A percentile compares a stretch with the other conserved stretches of the same genome.
Conservation (phyloP, 2,888 invertebrate genomes). For the Cristatella mucedo region DNA sequence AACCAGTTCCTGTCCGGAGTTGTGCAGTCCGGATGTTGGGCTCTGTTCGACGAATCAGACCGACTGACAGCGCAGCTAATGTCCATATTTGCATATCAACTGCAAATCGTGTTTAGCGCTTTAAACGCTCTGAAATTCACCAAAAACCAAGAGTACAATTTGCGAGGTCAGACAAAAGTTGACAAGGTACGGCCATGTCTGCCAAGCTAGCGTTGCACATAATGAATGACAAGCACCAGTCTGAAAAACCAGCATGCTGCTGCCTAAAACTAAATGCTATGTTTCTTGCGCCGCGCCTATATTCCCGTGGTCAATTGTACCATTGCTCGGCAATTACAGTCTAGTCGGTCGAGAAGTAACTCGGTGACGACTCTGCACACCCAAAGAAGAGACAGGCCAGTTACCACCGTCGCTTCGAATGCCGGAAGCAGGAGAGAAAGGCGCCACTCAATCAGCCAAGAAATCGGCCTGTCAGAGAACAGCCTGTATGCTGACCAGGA, state of each 20-base stretch:
- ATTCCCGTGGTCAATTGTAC: too few relatives aligned
- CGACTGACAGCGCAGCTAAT: conserved; percentile 28
- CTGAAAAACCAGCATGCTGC: too few relatives aligned
- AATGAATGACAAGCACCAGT: too few relatives aligned
- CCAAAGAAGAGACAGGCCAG: too few relatives aligned
- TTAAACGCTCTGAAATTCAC: conserved; percentile 22
- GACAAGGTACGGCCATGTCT: conserved; percentile 33
- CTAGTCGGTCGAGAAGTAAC: too few relatives aligned
- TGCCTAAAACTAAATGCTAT: too few relatives aligned
- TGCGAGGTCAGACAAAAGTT: conserved; percentile 27
- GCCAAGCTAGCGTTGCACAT: too few relatives aligned
- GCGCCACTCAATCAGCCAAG: conserved; percentile 28
- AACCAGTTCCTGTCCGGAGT: conserved; percentile 29
- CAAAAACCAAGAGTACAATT: conserved; percentile 29
- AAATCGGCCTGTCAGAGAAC: conserved; percentile 29
- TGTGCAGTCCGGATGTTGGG: conserved; percentile 33
- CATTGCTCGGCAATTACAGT: too few relatives aligned
- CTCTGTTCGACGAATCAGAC: conserved; percentile 30
- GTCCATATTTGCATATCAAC: conserved; percentile 31
- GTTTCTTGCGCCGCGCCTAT: too few relatives aligned
- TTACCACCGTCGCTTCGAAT: too few relatives aligned
- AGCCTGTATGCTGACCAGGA: conserved; percentile 27
- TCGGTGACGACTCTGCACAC: too few relatives aligned
- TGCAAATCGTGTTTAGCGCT: conserved; percentile 29
- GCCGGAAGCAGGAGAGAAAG: conserved; percentile 15